Base-by-base conservation (phyloP, 1,140 invertebrate species). In the Phymorhynchus buccinoides region DNA sequence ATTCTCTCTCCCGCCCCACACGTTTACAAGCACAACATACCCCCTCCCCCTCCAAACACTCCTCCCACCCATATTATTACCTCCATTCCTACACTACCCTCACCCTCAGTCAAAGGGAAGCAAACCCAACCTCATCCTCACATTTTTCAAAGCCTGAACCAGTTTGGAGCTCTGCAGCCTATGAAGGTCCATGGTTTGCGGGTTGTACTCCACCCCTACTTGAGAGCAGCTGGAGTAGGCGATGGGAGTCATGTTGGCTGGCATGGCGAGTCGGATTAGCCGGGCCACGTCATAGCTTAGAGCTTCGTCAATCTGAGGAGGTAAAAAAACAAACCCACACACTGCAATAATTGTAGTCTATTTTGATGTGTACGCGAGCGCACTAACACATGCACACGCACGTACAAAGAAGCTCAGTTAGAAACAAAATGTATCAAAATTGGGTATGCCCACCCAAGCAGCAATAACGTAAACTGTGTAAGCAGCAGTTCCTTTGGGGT, bases 221-320 rank as follows among this genome's bases (percentile, higher is more conserved):
- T 86, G 73, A 39, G 86, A 87, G 77, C 89, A 90, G 56, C 89
- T 85, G 18, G 80, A 71, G 35, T 87, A 83, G 27, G 44, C 80
- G 62, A 89, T 83, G 16, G 82, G 83, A 14, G 66, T 44, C 7
- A 86, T 66, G 16, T 27, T 68, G 39, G 62, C 32, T n/a, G 56
- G 22, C 80, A 90, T 66, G 3, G 80, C 86, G 4, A 81, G 78
- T 0, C 79, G 77, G 18, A 90, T 78, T 6, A 90, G 71, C n/a
- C 62, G 84, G 14, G 86, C 80, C 39, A 98, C 90, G 91, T 98
- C 97, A 92, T 97, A 98, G 91, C 97, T 97, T 91, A 98, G 97
- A 0, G 96, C 96, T 9, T 96, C 96, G 3, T 95, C 95, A 79
- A 96, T 84, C 91, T 90, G 85, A 79, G 48, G 22, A 52, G 22